Conservation (phyloP, 1,140 invertebrate species). For the Brachystomella parvula region DNA sequence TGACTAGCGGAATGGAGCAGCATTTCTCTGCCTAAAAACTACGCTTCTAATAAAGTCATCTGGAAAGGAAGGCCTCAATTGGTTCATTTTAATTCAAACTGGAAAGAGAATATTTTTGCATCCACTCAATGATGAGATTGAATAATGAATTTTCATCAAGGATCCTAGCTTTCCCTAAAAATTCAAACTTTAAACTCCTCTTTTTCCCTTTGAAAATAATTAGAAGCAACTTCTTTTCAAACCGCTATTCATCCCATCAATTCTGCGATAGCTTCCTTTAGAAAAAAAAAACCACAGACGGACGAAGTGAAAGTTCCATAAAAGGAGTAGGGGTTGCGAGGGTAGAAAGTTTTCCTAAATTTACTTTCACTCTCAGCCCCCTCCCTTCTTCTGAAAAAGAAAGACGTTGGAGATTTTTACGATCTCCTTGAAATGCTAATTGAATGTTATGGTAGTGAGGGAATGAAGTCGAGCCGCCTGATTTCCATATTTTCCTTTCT, state of each 20-base stretch:
- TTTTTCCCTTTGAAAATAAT: not conserved
- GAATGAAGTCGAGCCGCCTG: not conserved
- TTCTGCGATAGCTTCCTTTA: not conserved
- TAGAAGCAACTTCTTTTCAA: not conserved
- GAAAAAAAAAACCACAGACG: not conserved
- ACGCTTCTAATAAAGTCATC: not conserved
- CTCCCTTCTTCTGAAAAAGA: not conserved
- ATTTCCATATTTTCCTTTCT: slow-evolving; percentile 2
- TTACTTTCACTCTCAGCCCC: slow-evolving; percentile 4
- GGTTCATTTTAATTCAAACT: slow-evolving; percentile 11
- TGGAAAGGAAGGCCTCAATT: not conserved
- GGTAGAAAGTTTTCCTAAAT: not conserved
- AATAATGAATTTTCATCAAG: slow-evolving; percentile 36
- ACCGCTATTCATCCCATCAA: not conserved
- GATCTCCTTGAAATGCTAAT: slow-evolving; percentile 26
- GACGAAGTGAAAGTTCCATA: not conserved
- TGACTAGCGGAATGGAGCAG: not conserved
- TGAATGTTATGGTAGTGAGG: slow-evolving; percentile 14
- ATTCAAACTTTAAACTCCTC: not conserved
- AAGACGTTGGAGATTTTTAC: slow-evolving; percentile 19
- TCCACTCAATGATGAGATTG: slow-evolving; percentile 31
- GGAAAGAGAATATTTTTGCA: slow-evolving; percentile 34
- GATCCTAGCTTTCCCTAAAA: slow-evolving; percentile 14
- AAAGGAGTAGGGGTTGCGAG: not conserved
- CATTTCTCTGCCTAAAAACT: not conserved